Conservation (phyloP, 1,140 invertebrate species). For the Probaryconus sp. region DNA sequence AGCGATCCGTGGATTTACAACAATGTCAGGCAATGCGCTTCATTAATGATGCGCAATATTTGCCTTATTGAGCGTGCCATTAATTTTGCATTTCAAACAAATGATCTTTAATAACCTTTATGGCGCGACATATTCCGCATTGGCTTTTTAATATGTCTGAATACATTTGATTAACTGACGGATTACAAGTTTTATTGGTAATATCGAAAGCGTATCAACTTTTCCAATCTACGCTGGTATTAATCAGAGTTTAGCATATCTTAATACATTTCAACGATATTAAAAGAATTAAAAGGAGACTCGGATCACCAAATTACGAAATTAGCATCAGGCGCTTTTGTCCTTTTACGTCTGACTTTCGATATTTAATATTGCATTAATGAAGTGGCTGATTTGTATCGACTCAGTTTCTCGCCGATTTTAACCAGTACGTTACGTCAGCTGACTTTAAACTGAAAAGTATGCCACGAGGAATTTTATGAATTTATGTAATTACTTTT, state of each 20-base stretch:
- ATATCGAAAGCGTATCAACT: constrained; percentile 3
- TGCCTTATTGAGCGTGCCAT: too few relatives aligned
- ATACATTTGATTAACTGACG: constrained; percentile 27
- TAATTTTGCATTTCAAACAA: too few relatives aligned
- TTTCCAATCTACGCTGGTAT: constrained; percentile 24
- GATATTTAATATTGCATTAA: background rate
- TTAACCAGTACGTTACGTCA: too few relatives aligned
- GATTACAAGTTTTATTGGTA: constrained; percentile 18
- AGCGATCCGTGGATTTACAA: too few relatives aligned
- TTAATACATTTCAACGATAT: constrained; percentile 10
- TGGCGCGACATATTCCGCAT: background rate
- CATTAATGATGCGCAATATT: too few relatives aligned
- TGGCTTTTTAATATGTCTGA: constrained; percentile 11
- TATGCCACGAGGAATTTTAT: background rate
- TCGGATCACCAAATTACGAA: constrained; percentile 22
- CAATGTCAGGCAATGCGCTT: too few relatives aligned
- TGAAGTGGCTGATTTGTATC: constrained; percentile 9
- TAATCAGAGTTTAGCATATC: constrained; percentile 35
- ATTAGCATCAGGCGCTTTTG: background rate
- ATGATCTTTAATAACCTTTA: constrained; percentile 1
- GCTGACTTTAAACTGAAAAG: constrained; percentile 5
- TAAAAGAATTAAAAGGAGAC: constrained; percentile 8
- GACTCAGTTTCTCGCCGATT: too few relatives aligned
- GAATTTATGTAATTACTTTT: background rate
- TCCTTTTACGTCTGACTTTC: background rate